Evolutionary conservation across 1,140 invertebrate genomes (phyloP).

Genomic region (Drosophila hydei): DNA sequence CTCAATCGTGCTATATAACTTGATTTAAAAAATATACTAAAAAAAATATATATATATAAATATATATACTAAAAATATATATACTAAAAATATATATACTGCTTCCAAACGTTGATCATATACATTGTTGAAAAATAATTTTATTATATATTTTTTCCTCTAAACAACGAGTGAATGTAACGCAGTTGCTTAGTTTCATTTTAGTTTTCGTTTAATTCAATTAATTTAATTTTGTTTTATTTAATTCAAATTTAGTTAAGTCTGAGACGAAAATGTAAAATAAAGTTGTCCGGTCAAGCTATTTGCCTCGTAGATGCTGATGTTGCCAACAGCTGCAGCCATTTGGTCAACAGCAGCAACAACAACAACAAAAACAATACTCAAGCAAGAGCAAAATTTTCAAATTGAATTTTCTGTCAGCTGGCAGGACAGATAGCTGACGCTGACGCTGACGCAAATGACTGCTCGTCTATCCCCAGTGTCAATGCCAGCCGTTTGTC

Average conservation of each 20-base stretch:
- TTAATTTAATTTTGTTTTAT: slow-evolving; percentile 1
- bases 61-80: too few relatives aligned
- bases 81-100: too few relatives aligned
- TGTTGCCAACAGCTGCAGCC: slow-evolving; percentile 72
- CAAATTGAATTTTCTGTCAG: slow-evolving; percentile 81
- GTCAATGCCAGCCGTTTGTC: slow-evolving; percentile 6
- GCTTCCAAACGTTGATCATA: too few relatives aligned
- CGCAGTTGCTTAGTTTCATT: too few relatives aligned
- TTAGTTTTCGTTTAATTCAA: not conserved
- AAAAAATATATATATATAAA: too few relatives aligned
- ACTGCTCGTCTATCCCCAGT: slow-evolving; percentile 51
- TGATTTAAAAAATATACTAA: too few relatives aligned
- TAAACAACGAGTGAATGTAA: too few relatives aligned
- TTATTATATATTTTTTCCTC: too few relatives aligned
- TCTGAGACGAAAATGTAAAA: slow-evolving; percentile 20
- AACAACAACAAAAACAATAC: slow-evolving; percentile 43
- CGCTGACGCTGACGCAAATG: slow-evolving; percentile 69
- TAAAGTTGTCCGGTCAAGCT: slow-evolving; percentile 16
- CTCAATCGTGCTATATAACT: too few relatives aligned
- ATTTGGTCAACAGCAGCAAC: slow-evolving; percentile 41
- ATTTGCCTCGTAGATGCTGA: slow-evolving; percentile 39
- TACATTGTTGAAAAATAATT: too few relatives aligned
- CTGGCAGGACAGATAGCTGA: slow-evolving; percentile 68
- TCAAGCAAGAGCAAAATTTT: slow-evolving; percentile 53
- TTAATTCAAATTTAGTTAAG: slow-evolving; percentile 20